Evolutionary conservation across 2,113 vertebrate species (phyloP), one percentile per base, ranked within the genome.

Genomic region (Thymallus thymallus): DNA sequence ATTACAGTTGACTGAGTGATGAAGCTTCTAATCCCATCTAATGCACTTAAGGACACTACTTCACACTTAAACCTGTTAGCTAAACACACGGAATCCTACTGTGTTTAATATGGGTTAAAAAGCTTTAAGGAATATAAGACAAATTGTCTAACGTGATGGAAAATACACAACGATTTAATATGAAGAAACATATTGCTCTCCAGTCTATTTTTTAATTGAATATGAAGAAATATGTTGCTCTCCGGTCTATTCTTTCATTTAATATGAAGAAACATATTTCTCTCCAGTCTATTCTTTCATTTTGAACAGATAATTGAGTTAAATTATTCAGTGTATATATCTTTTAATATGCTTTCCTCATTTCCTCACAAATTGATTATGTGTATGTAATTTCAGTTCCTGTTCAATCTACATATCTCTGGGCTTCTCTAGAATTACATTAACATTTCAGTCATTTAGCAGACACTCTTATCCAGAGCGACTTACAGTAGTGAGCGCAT

Each of bases 321-420:
- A 88, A 92, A 92, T 92, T 89, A 91, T 91, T 90, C 85, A 77
- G 75, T 63, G 66, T 88, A 76, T 88, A 76, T 88, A 76, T 85
- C 84, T 78, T 88, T 74, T 88, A 89, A 88, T 89, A 83, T 88
- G 85, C 84, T 85, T 88, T 86, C 69, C 83, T 90, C 81, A 89
- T 86, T 88, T 88, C 86, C 86, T 79, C 62, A 68, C 63, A 87
- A 90, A 91, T 84, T 85, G 85, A 88, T 89, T 88, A 88, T 78
- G 71, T 68, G 76, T 73, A 85, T 78, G 74, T 75, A 81, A 79
- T 82, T 71, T 75, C 64, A 71, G 76, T 78, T 82, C 69, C 75
- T 70, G 74, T 64, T 55, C 72, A 76, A 80, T 87, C 69, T 76
- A 35, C 24, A 62, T 82, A 77, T 88, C 79, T 78, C 45, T 76